Evolutionary conservation across 2,797 vertebrate genomes (phyloP).

Genomic region (Cirrhinus mrigala): DNA sequence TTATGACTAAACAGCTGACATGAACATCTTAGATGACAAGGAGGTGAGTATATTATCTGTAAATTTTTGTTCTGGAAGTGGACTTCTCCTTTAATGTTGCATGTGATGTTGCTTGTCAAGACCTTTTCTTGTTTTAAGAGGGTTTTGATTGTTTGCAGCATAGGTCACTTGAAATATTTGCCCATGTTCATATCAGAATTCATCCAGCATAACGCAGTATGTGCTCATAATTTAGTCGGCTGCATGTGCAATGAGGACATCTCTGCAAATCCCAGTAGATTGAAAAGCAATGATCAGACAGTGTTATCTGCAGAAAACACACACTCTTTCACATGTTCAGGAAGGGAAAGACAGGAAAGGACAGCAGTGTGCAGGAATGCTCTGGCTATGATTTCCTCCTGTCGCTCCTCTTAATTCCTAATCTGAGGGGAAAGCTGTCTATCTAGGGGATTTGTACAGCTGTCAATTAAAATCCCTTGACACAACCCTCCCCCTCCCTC

Average conservation of each 20-base stretch:
- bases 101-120: neutral
- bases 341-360: constrained; percentile 25
- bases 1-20: too few relatives aligned
- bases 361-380: constrained; percentile 45
- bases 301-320: constrained; percentile 59
- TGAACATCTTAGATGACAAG: too few relatives aligned
- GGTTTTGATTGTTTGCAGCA: neutral
- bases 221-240: constrained; percentile 22
- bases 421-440: constrained; percentile 54
- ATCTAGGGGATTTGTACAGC: constrained; percentile 75
- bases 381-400: constrained; percentile 45
- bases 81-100: neutral
- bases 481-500: constrained; percentile 62
- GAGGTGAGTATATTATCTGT: too few relatives aligned
- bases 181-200: constrained; percentile 10
- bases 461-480: constrained; percentile 79
- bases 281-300: constrained; percentile 33
- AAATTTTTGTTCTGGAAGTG: too few relatives aligned
- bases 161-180: neutral
- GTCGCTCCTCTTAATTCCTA: constrained; percentile 53
- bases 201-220: neutral
- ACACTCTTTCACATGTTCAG: constrained; percentile 28
- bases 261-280: constrained; percentile 50
- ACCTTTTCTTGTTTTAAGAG: neutral
- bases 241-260: constrained; percentile 41